phyloP scores from a whole-genome alignment of 1,140 invertebrate species.

The Acromyrmex heyeri region DNA sequence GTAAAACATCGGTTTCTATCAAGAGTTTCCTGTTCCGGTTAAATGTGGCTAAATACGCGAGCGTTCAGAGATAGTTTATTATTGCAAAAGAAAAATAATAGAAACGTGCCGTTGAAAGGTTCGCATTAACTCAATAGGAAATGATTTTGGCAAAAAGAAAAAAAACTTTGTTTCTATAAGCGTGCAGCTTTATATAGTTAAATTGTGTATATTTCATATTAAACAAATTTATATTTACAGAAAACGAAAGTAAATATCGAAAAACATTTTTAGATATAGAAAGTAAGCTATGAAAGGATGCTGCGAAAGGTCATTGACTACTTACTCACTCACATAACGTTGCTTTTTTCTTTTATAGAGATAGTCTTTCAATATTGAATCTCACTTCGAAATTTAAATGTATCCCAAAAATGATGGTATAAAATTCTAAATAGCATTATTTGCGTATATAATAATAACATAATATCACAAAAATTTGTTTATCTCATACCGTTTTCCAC shows the following conservation, averaged over 20 bases:
- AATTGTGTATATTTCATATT: neutral
- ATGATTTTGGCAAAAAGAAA: neutral
- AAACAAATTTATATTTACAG: constrained; percentile 7
- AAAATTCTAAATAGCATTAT: neutral
- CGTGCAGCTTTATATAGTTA: neutral
- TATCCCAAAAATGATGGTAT: neutral
- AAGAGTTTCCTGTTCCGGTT: neutral
- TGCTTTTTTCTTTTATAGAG: neutral
- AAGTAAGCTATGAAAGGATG: constrained; percentile 15
- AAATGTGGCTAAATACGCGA: neutral
- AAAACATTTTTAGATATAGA: neutral
- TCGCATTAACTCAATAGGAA: neutral
- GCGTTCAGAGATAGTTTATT: constrained; percentile 1
- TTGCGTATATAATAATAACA: neutral
- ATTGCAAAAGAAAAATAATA: constrained; percentile 18
- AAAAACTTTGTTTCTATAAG: neutral
- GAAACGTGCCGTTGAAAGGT: neutral
- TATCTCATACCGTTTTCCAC: neutral
- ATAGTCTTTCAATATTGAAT: neutral
- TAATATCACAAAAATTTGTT: neutral
- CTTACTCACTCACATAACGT: neutral
- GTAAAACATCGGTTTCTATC: constrained; percentile 21
- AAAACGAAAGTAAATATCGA: neutral
- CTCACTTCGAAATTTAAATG: neutral
- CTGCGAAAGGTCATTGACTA: neutral